phyloP scores from a whole-genome alignment of 1,140 invertebrate genomes.

The Oryzaephilus surinamensis region DNA sequence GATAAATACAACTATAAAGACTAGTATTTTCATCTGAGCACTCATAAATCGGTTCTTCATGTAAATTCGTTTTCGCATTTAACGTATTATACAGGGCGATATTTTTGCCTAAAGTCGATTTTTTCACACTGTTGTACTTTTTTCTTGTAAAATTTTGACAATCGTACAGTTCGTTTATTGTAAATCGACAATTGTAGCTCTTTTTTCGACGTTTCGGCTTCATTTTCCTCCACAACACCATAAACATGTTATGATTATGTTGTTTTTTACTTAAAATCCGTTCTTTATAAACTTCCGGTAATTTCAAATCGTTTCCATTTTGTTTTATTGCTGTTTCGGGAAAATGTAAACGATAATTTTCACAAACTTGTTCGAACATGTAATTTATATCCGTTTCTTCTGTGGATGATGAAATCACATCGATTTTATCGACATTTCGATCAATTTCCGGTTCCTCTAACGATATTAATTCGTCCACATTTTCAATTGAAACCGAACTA shows the following conservation, averaged over 20 bases:
- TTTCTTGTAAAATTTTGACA: not conserved
- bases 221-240: conserved; percentile 19
- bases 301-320: conserved; percentile 13
- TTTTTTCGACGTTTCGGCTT: conserved; percentile 13
- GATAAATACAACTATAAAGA: conserved; percentile 28
- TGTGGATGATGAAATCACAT: too few species aligned
- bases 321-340: conserved; percentile 5
- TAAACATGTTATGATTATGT: conserved; percentile 6
- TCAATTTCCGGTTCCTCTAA: conserved; percentile 5
- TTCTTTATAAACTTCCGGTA: conserved; percentile 24
- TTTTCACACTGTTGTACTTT: conserved; percentile 8
- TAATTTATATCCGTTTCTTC: conserved; percentile 12
- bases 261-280: conserved; percentile 12
- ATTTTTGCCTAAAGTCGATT: conserved; percentile 20
- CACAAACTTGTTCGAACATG: conserved; percentile 22
- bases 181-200: conserved; percentile 20
- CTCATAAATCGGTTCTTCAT: conserved; percentile 31
- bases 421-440: not conserved
- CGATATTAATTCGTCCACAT: conserved; percentile 29
- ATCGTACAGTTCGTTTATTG: conserved; percentile 20
- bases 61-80: conserved; percentile 27
- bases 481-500: conserved; percentile 20
- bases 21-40: conserved; percentile 31
- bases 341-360: conserved; percentile 29
- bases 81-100: conserved; percentile 25